Evolutionary conservation across 2,797 vertebrate species (phyloP).

Genomic region (Nothura maculosa): DNA sequence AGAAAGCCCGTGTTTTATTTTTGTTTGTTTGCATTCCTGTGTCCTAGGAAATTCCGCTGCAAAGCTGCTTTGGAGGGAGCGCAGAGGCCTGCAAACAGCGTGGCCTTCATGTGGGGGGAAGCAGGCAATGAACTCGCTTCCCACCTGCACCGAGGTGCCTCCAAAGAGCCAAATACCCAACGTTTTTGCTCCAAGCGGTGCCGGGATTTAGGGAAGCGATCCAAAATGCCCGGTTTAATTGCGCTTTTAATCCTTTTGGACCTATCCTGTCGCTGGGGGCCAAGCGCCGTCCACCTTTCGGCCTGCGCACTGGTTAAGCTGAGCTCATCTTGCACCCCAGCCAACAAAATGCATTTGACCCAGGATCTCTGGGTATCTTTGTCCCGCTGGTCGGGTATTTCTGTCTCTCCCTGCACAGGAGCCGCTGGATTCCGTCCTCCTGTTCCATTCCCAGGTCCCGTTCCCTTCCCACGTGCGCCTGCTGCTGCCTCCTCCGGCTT

Average conservation of each 20-base stretch:
- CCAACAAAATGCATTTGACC: conserved; percentile 43
- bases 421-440: background rate
- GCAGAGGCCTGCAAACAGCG: background rate
- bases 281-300: background rate
- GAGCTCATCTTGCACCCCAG: background rate
- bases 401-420: background rate
- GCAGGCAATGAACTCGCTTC: background rate
- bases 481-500: background rate
- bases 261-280: background rate
- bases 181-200: background rate
- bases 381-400: background rate
- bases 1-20: background rate
- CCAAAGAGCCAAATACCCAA: background rate
- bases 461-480: background rate
- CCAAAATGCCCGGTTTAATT: background rate
- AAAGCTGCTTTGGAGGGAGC: background rate
- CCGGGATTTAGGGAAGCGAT: conserved; percentile 55
- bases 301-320: background rate
- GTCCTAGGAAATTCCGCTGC: background rate
- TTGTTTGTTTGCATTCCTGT: conserved; percentile 17
- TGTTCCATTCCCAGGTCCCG: background rate
- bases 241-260: background rate
- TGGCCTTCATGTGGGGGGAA: background rate
- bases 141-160: background rate
- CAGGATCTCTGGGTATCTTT: conserved; percentile 8